Conservation (phyloP, 2,113 vertebrate species). For the Pungitius pungitius region DNA sequence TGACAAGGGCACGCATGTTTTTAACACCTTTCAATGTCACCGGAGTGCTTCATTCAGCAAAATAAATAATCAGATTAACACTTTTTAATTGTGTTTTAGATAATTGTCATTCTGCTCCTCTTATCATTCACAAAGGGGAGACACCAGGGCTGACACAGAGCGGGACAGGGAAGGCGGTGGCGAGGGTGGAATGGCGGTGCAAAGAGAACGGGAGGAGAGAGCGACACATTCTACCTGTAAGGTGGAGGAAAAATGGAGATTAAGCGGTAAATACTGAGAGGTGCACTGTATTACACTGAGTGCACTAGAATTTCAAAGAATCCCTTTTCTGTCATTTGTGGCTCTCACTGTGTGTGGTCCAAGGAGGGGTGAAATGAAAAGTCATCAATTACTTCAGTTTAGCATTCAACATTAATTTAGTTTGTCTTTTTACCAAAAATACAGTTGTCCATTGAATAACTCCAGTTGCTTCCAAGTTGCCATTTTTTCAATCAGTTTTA, state of each 20-base stretch:
- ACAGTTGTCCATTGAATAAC: neutral
- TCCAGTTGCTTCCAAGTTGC: neutral
- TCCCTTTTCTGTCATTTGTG: neutral
- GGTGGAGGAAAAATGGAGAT: slow-evolving; percentile 13
- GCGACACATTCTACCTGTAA: neutral
- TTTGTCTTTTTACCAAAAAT: neutral
- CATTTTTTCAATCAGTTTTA: neutral
- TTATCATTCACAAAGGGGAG: slow-evolving; percentile 55
- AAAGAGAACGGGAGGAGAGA: slow-evolving; percentile 10
- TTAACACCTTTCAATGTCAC: slow-evolving; percentile 77
- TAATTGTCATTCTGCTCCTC: slow-evolving; percentile 78
- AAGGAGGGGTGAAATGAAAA: neutral
- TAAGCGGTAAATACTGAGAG: neutral
- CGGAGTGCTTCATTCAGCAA: slow-evolving; percentile 72
- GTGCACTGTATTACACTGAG: neutral
- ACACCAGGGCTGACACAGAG: slow-evolving; percentile 9
- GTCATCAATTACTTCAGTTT: neutral
- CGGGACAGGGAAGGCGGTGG: slow-evolving; percentile 12
- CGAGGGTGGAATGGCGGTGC: neutral
- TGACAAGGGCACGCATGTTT: slow-evolving; percentile 60
- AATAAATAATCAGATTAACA: slow-evolving; percentile 78
- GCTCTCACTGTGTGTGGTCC: neutral
- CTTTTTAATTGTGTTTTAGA: slow-evolving; percentile 80
- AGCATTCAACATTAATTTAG: neutral
- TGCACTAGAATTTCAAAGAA: neutral